phyloP scores from a whole-genome alignment of 2,113 vertebrate species.

The Trichomycterus rosablanca region DNA sequence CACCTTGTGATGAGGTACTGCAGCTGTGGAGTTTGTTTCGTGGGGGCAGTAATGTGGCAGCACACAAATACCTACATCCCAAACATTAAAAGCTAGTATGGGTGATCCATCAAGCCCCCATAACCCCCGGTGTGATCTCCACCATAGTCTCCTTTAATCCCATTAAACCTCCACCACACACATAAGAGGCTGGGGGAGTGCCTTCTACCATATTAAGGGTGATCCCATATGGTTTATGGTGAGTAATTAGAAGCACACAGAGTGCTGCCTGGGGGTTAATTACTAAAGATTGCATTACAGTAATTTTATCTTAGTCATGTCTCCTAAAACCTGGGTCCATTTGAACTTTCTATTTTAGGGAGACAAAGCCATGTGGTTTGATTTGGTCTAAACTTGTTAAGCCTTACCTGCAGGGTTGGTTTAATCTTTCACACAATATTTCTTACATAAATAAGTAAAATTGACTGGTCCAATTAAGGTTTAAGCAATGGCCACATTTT shows the following conservation, averaged over 20 bases:
- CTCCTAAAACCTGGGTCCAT: constrained; percentile 14
- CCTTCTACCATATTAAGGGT: constrained; percentile 44
- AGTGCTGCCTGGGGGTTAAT: constrained; percentile 41
- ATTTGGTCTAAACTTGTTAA: constrained; percentile 1
- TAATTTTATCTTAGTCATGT: constrained; percentile 42
- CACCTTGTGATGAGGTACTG: constrained; percentile 1
- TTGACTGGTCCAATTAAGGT: no score
- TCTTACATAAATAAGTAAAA: no score
- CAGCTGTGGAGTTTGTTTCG: neutral
- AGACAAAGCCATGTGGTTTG: constrained; percentile 15
- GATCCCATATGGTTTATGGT: constrained; percentile 40
- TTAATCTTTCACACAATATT: neutral
- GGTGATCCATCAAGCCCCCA: constrained; percentile 10
- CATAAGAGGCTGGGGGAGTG: constrained; percentile 39
- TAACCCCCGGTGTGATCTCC: neutral
- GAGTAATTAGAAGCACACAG: constrained; percentile 44
- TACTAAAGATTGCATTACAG: constrained; percentile 42
- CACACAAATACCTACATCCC: neutral
- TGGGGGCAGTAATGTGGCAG: neutral
- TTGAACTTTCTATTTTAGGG: neutral
- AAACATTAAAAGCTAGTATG: constrained; percentile 17
- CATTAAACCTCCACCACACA: constrained; percentile 11
- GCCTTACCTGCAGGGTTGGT: neutral
- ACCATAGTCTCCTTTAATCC: neutral
- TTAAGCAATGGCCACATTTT: no score